Conservation (phyloP, 2,888 invertebrate genomes). For the Helobdella robusta region DNA sequence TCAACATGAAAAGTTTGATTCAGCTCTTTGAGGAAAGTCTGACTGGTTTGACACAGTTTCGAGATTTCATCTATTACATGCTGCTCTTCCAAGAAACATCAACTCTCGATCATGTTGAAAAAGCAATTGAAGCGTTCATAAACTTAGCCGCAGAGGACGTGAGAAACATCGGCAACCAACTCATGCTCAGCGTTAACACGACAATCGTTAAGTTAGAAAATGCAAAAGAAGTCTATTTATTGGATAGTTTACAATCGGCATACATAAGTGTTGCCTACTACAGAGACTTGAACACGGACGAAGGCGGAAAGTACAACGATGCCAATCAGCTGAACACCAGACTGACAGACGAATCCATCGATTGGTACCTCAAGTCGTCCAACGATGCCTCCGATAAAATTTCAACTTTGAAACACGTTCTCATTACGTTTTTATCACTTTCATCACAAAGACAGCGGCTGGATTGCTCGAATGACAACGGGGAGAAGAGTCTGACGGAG, state of each 20-base stretch:
- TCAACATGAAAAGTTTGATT: not conserved
- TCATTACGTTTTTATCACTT: too few species aligned
- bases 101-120: not conserved
- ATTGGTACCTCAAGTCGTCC: too few species aligned
- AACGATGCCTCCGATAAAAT: too few species aligned
- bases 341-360: too few species aligned
- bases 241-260: not conserved
- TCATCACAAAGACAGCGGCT: too few species aligned
- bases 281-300: not conserved
- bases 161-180: not conserved
- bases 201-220: not conserved
- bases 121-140: not conserved
- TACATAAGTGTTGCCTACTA: not conserved
- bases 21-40: not conserved
- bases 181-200: not conserved
- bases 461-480: too few species aligned
- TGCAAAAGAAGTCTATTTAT: not conserved
- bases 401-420: too few species aligned
- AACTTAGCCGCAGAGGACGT: not conserved
- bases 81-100: not conserved
- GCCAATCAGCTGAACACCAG: too few species aligned
- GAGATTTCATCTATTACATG: not conserved
- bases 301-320: too few species aligned
- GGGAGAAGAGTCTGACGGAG: too few species aligned
- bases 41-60: not conserved